These are phyloP conservation scores for Drosophila limbata DNA, from an alignment of 2,888 invertebrate species.

Conservation along the genomic window DNA sequence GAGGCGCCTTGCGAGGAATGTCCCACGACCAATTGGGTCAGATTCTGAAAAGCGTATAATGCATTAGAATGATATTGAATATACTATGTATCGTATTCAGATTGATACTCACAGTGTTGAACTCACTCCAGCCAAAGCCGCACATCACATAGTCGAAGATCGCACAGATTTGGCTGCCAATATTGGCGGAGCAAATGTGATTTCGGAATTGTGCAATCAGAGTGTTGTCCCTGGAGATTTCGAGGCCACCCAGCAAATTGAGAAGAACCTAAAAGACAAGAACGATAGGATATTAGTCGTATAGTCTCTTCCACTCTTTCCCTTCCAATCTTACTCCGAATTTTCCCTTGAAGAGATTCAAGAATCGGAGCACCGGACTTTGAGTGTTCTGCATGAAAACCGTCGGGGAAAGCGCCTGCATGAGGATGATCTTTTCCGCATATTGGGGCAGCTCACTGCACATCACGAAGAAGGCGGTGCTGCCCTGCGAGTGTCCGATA, in stretches of 20 bases:
- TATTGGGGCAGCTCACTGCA: conserved; percentile 44
- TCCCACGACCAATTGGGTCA: conserved; percentile 87
- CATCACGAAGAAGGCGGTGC: conserved; percentile 62
- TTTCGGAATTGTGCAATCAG: conserved; percentile 43
- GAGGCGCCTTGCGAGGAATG: conserved; percentile 87
- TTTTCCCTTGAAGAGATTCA: conserved; percentile 35
- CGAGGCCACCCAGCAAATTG: conserved; percentile 50
- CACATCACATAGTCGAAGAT: conserved; percentile 56
- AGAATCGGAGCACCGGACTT: conserved; percentile 51
- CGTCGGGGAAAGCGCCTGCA: conserved; percentile 62
- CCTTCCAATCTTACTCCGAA: conserved; percentile 29
- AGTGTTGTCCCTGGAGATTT: conserved; percentile 30
- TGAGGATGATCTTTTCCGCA: conserved; percentile 34
- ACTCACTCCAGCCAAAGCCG: conserved; percentile 58
- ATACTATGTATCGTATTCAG: not conserved
- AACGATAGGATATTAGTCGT: not conserved
- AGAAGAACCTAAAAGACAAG: conserved; percentile 33
- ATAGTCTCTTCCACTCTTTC: too few relatives aligned
- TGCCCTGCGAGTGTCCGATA: conserved; percentile 62
- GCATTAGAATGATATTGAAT: not conserved
- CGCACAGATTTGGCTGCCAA: conserved; percentile 35
- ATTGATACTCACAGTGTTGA: conserved; percentile 38
- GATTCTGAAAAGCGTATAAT: conserved; percentile 81
- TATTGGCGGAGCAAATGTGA: conserved; percentile 36
- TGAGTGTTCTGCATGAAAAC: conserved; percentile 37